Evolutionary conservation across 1,140 invertebrate genomes (phyloP).

Genomic region (Ericerus pela): DNA sequence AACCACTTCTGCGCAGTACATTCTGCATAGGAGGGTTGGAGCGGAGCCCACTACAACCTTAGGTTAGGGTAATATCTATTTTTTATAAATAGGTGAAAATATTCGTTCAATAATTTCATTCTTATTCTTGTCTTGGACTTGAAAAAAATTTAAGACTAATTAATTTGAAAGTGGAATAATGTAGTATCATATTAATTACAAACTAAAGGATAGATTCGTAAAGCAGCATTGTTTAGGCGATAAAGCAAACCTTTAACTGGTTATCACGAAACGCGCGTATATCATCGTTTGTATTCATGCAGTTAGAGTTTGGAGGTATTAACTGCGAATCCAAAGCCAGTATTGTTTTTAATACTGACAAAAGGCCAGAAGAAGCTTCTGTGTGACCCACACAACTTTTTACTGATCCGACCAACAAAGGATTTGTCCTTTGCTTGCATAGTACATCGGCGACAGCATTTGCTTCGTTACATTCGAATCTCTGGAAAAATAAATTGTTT

Average conservation of each 20-base stretch:
- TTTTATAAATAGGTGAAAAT: too few relatives aligned
- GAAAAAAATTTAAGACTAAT: too few relatives aligned
- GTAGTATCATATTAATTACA: too few relatives aligned
- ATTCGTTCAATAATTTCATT: too few relatives aligned
- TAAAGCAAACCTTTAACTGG: constrained; percentile 21
- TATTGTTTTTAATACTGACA: constrained; percentile 39
- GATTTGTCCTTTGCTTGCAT: constrained; percentile 25
- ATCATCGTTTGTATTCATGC: constrained; percentile 29
- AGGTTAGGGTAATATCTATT: too few relatives aligned
- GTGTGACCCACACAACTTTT: constrained; percentile 65
- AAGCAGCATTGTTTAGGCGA: not conserved
- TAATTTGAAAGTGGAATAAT: too few relatives aligned
- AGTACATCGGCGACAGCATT: constrained; percentile 21
- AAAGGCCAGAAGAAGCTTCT: constrained; percentile 47
- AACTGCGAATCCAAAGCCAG: constrained; percentile 21
- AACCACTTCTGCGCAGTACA: too few relatives aligned
- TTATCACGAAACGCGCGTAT: constrained; percentile 40
- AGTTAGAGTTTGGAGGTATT: constrained; percentile 26
- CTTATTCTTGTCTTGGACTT: too few relatives aligned
- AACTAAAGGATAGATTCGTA: too few relatives aligned
- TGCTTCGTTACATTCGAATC: constrained; percentile 21
- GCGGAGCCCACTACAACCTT: too few relatives aligned
- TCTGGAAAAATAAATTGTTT: too few relatives aligned
- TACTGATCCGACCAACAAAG: constrained; percentile 54
- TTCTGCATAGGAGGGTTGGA: too few relatives aligned